Percentiles rank a stretch among this genome's conserved stretches.
phyloP scores from a whole-genome alignment of 2,888 invertebrate genomes.

The Suillia variegata region DNA sequence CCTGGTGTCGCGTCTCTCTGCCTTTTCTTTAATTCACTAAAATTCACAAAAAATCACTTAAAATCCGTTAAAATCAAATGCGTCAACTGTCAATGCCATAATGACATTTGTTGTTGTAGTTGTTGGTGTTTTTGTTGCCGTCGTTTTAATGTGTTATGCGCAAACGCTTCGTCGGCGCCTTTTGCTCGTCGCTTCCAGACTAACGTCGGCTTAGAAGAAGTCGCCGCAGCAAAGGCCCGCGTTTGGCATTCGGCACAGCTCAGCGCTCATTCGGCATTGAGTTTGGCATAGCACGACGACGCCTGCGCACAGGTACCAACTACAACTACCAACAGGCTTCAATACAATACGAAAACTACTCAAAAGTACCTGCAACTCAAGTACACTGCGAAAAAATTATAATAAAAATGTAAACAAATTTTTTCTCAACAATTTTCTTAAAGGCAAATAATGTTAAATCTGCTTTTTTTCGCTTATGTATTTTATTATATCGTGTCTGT shows the following conservation, averaged over 20 bases:
- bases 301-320: neutral
- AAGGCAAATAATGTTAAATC: neutral
- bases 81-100: slow-evolving; percentile 1
- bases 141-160: neutral
- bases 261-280: neutral
- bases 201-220: neutral
- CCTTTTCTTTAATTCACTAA: no score
- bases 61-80: slow-evolving; percentile 6
- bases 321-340: neutral
- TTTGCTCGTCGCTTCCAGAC: slow-evolving; percentile 16
- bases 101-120: slow-evolving; percentile 1
- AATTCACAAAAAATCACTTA: slow-evolving; percentile 14
- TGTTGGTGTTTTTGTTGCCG: neutral
- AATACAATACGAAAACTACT: neutral
- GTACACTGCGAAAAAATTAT: neutral
- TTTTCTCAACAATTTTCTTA: neutral
- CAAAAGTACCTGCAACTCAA: neutral
- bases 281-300: neutral
- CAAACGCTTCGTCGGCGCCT: neutral
- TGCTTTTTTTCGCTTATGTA: no score
- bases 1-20: no score
- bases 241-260: neutral
- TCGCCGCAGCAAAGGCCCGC: neutral
- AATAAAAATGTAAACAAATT: neutral
- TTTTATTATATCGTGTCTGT: no score